These are phyloP conservation scores for Pomatorhinus ruficollis DNA, from an alignment of 2,113 vertebrate genomes.

Conservation along the genomic window DNA sequence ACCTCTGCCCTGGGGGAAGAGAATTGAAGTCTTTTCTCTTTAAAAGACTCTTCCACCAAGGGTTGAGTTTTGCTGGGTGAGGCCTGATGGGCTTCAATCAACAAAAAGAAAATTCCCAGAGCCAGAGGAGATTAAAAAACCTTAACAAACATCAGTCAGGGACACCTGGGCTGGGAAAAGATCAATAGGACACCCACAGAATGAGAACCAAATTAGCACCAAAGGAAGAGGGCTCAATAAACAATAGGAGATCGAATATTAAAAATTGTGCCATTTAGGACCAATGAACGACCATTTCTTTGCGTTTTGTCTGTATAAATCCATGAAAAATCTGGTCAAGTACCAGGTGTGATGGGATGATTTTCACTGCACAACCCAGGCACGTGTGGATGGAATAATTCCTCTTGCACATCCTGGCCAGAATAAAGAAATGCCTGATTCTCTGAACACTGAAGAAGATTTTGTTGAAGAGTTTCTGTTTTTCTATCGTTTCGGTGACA, in stretches of 20 bases:
- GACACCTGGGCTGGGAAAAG: background rate
- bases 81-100: background rate
- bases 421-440: background rate
- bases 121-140: background rate
- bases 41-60: accelerated
- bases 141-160: background rate
- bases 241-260: accelerated
- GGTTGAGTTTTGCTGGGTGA: background rate
- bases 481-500: accelerated
- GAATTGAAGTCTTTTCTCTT: background rate
- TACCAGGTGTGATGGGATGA: background rate
- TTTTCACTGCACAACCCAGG: background rate
- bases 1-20: no score
- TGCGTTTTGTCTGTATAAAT: background rate
- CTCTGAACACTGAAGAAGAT: background rate
- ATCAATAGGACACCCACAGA: accelerated
- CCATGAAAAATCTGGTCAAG: background rate
- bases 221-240: background rate
- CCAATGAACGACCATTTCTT: accelerated
- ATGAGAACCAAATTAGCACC: background rate
- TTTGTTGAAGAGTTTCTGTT: background rate
- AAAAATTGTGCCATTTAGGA: background rate
- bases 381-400: background rate
- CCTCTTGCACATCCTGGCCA: background rate
- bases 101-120: background rate